Conservation (phyloP, 2,797 vertebrate species). For the Enteromius anoplus region DNA sequence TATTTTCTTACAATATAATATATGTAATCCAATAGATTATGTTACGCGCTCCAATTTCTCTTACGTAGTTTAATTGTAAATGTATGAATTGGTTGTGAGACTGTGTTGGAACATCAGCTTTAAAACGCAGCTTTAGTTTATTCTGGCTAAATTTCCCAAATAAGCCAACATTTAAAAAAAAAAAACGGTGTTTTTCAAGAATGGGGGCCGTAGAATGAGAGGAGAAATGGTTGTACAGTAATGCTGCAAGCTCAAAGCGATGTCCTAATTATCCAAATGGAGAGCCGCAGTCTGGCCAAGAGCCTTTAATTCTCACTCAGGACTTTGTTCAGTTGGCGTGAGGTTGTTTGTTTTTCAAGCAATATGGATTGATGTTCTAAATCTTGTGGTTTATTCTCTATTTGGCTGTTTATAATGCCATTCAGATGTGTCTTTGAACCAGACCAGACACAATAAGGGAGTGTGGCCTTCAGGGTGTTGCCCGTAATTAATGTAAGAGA, state of each 20-base stretch:
- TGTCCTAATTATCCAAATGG: slow-evolving; percentile 57
- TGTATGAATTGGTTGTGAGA: too few species aligned
- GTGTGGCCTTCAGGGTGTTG: slow-evolving; percentile 26
- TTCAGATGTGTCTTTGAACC: slow-evolving; percentile 23
- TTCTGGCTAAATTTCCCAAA: slow-evolving; percentile 7
- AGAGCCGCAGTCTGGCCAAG: slow-evolving; percentile 48
- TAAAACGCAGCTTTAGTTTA: slow-evolving; percentile 38
- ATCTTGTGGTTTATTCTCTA: slow-evolving; percentile 46
- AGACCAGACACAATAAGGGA: slow-evolving; percentile 33
- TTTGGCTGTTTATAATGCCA: slow-evolving; percentile 28
- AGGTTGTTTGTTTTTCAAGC: slow-evolving; percentile 44
- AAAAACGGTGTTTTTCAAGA: slow-evolving; percentile 38
- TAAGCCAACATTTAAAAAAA: slow-evolving; percentile 11
- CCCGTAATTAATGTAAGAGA: slow-evolving; percentile 9
- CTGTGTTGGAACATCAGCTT: neutral
- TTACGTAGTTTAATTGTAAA: neutral
- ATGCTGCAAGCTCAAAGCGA: slow-evolving; percentile 50
- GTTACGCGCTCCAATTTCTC: neutral
- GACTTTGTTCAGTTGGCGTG: slow-evolving; percentile 50
- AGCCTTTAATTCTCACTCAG: slow-evolving; percentile 55
- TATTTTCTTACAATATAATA: neutral
- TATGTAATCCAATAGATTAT: neutral
- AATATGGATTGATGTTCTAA: slow-evolving; percentile 48
- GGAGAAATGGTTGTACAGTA: slow-evolving; percentile 45
- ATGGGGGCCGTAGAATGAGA: slow-evolving; percentile 15